phyloP scores from a whole-genome alignment of 1,140 invertebrate species.

The Pseudachorutes palmiensis region DNA sequence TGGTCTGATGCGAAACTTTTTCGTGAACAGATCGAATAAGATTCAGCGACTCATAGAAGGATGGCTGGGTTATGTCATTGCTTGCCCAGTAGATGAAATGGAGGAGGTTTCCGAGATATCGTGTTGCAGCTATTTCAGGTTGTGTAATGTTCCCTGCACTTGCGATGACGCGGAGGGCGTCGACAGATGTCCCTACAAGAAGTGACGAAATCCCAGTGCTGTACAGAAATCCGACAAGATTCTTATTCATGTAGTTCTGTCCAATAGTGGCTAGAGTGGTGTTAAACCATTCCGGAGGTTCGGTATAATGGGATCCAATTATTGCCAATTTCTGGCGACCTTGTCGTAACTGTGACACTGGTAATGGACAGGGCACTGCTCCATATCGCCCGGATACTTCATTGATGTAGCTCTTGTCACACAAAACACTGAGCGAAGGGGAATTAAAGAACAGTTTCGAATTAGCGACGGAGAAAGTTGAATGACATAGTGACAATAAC shows the following conservation, averaged over 20 bases:
- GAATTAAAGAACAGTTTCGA: no score
- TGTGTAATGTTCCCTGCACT: conserved; percentile 1
- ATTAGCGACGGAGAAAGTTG: no score
- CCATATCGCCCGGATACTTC: neutral
- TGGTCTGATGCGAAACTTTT: neutral
- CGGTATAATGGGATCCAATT: neutral
- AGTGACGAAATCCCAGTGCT: neutral
- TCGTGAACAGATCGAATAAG: neutral
- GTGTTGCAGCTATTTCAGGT: conserved; percentile 5
- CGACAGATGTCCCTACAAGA: neutral
- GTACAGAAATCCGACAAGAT: neutral
- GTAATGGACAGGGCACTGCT: neutral
- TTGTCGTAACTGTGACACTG: neutral
- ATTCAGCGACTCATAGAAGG: neutral
- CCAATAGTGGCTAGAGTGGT: neutral
- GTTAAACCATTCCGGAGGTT: neutral
- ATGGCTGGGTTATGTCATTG: neutral
- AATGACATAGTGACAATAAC: no score
- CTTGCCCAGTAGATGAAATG: neutral
- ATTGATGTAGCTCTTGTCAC: no score
- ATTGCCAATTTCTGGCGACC: neutral
- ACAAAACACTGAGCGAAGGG: no score
- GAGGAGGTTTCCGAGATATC: neutral
- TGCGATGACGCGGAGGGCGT: conserved; percentile 11
- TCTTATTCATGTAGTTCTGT: neutral